These are phyloP conservation scores for Myanophis thanlyinensis DNA, from an alignment of 2,113 vertebrate genomes.

Conservation along the genomic window DNA sequence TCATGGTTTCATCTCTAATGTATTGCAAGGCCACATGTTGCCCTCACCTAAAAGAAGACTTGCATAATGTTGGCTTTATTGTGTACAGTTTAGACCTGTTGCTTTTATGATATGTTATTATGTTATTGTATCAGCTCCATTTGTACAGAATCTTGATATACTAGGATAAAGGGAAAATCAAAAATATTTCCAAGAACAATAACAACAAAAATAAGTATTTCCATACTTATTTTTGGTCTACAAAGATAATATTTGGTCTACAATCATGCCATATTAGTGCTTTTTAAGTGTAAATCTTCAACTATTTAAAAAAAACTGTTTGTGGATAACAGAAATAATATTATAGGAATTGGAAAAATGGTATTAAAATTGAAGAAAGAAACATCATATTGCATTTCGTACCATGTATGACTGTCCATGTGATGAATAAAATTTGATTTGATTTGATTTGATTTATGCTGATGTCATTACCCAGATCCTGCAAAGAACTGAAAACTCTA, in stretches of 20 bases:
- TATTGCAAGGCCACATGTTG: neutral
- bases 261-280: neutral
- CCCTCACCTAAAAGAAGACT: neutral
- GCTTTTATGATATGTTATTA: neutral
- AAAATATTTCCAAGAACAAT: neutral
- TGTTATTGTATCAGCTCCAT: neutral
- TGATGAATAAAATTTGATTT: too few relatives aligned
- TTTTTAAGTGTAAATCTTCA: neutral
- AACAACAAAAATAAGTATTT: neutral
- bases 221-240: too few relatives aligned
- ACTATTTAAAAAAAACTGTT: neutral
- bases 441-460: too few relatives aligned
- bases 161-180: neutral
- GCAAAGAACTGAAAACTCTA: neutral
- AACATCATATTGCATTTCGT: too few relatives aligned
- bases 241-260: neutral
- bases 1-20: neutral
- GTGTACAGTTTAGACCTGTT: neutral
- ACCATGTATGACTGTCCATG: too few relatives aligned
- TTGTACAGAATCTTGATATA: neutral
- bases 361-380: neutral
- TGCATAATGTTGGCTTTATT: neutral
- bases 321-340: neutral
- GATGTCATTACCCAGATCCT: neutral
- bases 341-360: neutral